Evolutionary conservation across 1,140 invertebrate genomes (phyloP), one percentile per base, ranked within the genome.

Genomic region (Olivierus martensii): DNA sequence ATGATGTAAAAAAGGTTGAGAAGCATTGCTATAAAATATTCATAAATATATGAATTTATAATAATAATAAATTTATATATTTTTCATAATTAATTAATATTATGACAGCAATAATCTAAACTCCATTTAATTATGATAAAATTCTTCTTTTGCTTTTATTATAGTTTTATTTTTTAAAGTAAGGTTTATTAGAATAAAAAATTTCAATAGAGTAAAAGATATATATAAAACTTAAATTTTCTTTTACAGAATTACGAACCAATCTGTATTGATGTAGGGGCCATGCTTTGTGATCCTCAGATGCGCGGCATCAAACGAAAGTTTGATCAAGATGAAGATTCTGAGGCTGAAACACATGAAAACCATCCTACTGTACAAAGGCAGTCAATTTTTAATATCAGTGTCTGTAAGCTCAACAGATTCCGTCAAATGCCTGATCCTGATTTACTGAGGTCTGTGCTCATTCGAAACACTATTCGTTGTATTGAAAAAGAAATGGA

Each of bases 381-480:
- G 15, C 77, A 90, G 57, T 84, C 87, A 59, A 86, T 94, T 59
- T 79, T 93, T 61, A 90, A 92, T 65, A 79, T 93, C 42, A 92
- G 87, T 48, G 87, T 93, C 79, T 83, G 83, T 66, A 96, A 96
- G 70, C 72, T 96, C 52, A 84, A 84, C 50, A 76, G 84, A 62
- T 87, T 86, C 62, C 77, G 87, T 18, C 86, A 90, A 68, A 85
- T 83, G 55, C 81, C 84, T 3, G 89, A 94, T 66, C 87, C 89
- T 14, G 86, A 83, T 52, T 72, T 96, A n/a, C 78, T 87, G 50
- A 79, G 87, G 39, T 93, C 88, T 5, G 91, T 95, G 58, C 79
- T 95, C 39, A 91, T 95, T 59, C 91, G 88, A 72, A 95, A 94
- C 67, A 93, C 90, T 9, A 68, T 94, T 46, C 81, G 90, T 65